Percentiles rank a stretch among this genome's conserved stretches.
Conservation (phyloP, 1,140 invertebrate species). For the Drosophila serrata region DNA sequence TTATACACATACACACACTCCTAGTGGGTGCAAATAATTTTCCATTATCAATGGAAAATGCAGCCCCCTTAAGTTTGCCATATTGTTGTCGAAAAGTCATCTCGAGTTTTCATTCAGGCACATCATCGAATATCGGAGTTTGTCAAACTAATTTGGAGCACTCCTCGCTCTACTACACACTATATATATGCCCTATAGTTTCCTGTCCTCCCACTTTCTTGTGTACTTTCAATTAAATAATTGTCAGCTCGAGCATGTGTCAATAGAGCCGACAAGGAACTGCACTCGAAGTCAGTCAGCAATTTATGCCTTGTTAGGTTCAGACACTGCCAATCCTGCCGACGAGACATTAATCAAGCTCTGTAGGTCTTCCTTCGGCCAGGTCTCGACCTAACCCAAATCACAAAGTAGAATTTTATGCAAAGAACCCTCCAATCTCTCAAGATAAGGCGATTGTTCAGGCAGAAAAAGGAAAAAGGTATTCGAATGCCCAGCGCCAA, state of each 20-base stretch:
- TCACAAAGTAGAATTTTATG: constrained; percentile 68
- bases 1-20: constrained; percentile 34
- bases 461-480: constrained; percentile 26
- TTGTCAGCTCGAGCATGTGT: constrained; percentile 47
- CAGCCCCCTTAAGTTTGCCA: constrained; percentile 27
- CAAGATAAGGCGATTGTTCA: constrained; percentile 30
- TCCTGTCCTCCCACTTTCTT: constrained; percentile 2
- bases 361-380: constrained; percentile 1
- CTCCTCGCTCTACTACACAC: neutral
- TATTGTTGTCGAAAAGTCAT: constrained; percentile 57
- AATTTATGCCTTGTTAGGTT: constrained; percentile 44
- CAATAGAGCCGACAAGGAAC: constrained; percentile 44
- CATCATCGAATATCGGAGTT: constrained; percentile 51
- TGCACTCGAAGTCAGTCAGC: constrained; percentile 29
- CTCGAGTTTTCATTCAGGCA: constrained; percentile 23
- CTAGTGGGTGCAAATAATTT: neutral
- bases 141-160: constrained; percentile 52
- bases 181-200: neutral
- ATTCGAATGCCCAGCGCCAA: constrained; percentile 12
- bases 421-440: constrained; percentile 27
- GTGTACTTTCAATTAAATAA: constrained; percentile 66
- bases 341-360: constrained; percentile 54
- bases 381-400: constrained; percentile 27
- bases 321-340: constrained; percentile 49
- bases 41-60: constrained; percentile 68